Conservation (phyloP, 2,888 invertebrate genomes). For the Caenorhabditis wallacei region DNA sequence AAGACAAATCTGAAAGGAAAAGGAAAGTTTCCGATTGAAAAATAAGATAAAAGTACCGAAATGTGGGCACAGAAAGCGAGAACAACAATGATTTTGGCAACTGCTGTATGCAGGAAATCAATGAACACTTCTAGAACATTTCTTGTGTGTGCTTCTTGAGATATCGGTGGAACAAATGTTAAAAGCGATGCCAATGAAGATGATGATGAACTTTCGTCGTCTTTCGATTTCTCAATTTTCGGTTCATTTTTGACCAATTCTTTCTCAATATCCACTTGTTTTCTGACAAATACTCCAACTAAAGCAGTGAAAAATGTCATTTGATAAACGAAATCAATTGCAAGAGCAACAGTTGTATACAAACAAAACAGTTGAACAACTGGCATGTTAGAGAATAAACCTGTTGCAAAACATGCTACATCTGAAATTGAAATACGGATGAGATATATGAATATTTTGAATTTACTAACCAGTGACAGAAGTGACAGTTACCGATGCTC, state of each 20-base stretch:
- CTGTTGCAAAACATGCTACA: conserved; percentile 81
- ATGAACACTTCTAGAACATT: conserved; percentile 69
- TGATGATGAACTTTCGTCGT: conserved; percentile 6
- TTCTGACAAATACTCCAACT: conserved; percentile 72
- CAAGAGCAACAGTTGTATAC: conserved; percentile 79
- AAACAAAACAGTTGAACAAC: conserved; percentile 81
- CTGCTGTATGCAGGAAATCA: conserved; percentile 68
- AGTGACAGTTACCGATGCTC: conserved; percentile 76
- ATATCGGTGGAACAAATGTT: conserved; percentile 54
- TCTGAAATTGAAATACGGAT: conserved; percentile 69
- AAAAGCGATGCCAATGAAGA: conserved; percentile 46
- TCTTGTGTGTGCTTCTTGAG: conserved; percentile 45
- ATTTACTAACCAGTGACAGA: conserved; percentile 64
- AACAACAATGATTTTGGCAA: conserved; percentile 69
- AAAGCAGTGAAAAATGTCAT: conserved; percentile 81
- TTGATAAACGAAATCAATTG: conserved; percentile 82
- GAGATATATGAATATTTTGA: background rate
- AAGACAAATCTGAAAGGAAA: conserved; percentile 69
- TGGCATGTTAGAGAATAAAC: conserved; percentile 81
- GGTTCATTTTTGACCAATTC: conserved; percentile 34
- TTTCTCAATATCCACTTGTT: conserved; percentile 73
- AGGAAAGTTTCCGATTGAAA: background rate
- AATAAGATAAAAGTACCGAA: conserved; percentile 59
- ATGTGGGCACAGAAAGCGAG: conserved; percentile 73
- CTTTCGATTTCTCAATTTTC: conserved; percentile 49